Base-by-base conservation (phyloP, 2,113 vertebrate species). In the Anoplopoma fimbria region DNA sequence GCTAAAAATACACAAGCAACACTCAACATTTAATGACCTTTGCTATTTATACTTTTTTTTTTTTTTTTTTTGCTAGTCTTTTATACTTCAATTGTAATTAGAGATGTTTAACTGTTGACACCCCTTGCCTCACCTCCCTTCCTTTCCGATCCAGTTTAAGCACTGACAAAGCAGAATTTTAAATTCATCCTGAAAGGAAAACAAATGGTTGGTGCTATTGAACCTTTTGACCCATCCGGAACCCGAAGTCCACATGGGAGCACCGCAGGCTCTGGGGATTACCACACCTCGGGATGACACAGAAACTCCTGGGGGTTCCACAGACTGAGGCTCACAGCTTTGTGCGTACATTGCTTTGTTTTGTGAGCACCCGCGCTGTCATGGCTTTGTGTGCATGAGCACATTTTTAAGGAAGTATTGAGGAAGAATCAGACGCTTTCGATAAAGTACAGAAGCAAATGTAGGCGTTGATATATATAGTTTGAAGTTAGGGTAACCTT, bases 31-130 rank as follows among this genome's bases (percentile, higher is more conserved):
- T 64, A 69, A 65, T 77, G n/a, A 81, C 67, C 57, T 68, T 79
- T 85, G 25, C 72, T 92, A 91, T 90, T 86, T 90, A 90, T 84
- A 81, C 38, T 63, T 47, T 33, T 78, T 38, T 38, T 82, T 73
- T 83, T 69, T 72, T 58, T 38, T 82, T 73, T 83, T 69, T 72
- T 58, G 21, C 34, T 80, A 38, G 60, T 72, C 78, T 88, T 83
- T 82, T 86, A 34, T 79, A 69, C 49, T 58, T 84, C 9, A 21
- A 27, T 75, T 82, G 49, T 75, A 55, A 77, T 79, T 76, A 25
- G 27, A 84, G 57, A 47, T 68, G 40, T 75, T 25, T 12, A 42
- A 25, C 42, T 47, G 10, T 73, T 62, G 1, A 1, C 63, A 5
- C 15, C 67, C 51, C 51, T 61, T 2, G 19, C 19, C 49, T n/a